A percentile compares a stretch with the other conserved stretches of the same genome.
Evolutionary conservation across 2,888 invertebrate species (phyloP).

Genomic region (Crematogaster levior): DNA sequence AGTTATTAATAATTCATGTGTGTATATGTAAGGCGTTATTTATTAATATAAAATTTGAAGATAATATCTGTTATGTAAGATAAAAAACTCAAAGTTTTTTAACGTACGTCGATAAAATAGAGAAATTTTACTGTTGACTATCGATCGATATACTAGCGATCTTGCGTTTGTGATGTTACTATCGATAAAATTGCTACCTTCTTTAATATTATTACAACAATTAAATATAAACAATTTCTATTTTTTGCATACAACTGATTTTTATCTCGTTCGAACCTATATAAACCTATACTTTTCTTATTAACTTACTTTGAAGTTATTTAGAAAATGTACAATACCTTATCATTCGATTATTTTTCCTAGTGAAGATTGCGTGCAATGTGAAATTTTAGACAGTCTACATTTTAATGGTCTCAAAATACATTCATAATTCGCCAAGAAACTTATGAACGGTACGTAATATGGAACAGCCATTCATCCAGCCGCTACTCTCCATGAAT

Average conservation of each 20-base stretch:
- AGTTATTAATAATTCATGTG: no score
- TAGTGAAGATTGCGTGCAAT: background rate
- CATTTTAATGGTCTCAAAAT: background rate
- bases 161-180: background rate
- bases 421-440: background rate
- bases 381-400: background rate
- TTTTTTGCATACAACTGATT: background rate
- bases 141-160: background rate
- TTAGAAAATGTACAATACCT: background rate
- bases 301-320: background rate
- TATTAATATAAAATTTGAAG: background rate
- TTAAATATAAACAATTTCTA: background rate
- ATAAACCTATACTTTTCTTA: background rate
- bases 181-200: background rate
- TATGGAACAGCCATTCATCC: slow-evolving; percentile 61
- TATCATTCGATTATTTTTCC: background rate
- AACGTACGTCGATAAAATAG: background rate
- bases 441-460: slow-evolving; percentile 56
- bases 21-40: no score
- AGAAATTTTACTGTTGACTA: background rate
- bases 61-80: background rate
- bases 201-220: background rate
- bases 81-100: background rate
- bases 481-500: slow-evolving; percentile 57
- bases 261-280: background rate